Conservation (phyloP, 37 sponge, comb jelly and placozoan species). For the Halisarca cf. caerulea region DNA sequence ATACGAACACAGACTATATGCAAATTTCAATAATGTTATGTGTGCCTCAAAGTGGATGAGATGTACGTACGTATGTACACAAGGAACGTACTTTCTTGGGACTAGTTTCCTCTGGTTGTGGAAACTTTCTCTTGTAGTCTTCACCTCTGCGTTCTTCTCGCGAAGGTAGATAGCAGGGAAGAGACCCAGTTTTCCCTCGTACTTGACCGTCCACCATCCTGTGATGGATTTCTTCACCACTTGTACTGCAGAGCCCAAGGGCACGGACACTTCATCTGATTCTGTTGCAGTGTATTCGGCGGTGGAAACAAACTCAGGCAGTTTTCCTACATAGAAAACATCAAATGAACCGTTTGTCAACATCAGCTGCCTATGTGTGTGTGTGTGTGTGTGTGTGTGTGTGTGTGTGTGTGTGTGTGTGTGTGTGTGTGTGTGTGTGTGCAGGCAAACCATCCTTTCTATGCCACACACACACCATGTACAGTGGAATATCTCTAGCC, state of each 20-base stretch:
- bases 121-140: neutral
- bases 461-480: no score
- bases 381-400: neutral
- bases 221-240: conserved; percentile 75
- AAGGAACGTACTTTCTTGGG: neutral
- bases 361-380: conserved; percentile 93
- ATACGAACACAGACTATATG: no score
- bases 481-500: no score
- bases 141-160: neutral
- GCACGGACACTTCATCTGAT: conserved; percentile 74
- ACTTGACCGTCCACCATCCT: conserved; percentile 83
- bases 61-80: no score
- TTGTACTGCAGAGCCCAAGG: conserved; percentile 36
- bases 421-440: neutral
- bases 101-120: neutral
- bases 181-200: conserved; percentile 38
- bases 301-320: conserved; percentile 39
- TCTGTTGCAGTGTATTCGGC: conserved; percentile 67
- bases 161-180: conserved; percentile 69
- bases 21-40: no score
- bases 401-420: neutral
- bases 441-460: no score
- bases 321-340: neutral
- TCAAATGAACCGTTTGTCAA: neutral
- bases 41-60: no score